Percentiles rank a stretch among this genome's conserved stretches.
Evolutionary conservation across 2,888 invertebrate species (phyloP).

Genomic region (Acrobasis repandana): DNA sequence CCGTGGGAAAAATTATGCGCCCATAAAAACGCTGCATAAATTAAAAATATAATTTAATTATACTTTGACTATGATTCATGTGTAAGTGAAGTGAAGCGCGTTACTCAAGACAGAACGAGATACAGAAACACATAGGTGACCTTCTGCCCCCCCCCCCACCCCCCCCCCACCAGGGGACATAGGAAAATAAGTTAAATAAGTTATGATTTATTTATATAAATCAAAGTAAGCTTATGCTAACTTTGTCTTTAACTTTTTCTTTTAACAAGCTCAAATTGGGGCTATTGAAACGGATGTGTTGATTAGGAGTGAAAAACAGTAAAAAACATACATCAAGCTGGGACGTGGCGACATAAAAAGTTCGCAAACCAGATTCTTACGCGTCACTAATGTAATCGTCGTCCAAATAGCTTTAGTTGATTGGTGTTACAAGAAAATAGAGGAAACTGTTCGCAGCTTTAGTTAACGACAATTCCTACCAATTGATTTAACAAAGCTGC

Average conservation of each 20-base stretch:
- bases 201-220: too few relatives aligned
- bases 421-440: neutral
- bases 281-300: constrained; percentile 43
- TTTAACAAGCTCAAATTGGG: constrained; percentile 35
- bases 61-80: neutral
- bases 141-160: too few relatives aligned
- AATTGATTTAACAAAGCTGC: neutral
- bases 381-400: neutral
- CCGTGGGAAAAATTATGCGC: constrained; percentile 44
- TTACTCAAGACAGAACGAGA: too few relatives aligned
- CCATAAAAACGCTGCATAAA: constrained; percentile 14
- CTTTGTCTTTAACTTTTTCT: too few relatives aligned
- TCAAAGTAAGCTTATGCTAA: too few relatives aligned
- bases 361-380: constrained; percentile 34
- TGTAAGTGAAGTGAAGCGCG: too few relatives aligned
- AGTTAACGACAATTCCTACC: neutral
- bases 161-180: too few relatives aligned
- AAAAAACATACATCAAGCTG: constrained; percentile 31
- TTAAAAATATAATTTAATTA: constrained; percentile 6
- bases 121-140: too few relatives aligned
- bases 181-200: too few relatives aligned
- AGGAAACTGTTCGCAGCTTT: neutral
- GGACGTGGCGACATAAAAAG: constrained; percentile 39
- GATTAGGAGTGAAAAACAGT: constrained; percentile 40
- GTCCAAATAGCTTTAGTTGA: neutral